phyloP scores from a whole-genome alignment of 35 echinoderm and acorn worm species.

The Lytechinus pictus region DNA sequence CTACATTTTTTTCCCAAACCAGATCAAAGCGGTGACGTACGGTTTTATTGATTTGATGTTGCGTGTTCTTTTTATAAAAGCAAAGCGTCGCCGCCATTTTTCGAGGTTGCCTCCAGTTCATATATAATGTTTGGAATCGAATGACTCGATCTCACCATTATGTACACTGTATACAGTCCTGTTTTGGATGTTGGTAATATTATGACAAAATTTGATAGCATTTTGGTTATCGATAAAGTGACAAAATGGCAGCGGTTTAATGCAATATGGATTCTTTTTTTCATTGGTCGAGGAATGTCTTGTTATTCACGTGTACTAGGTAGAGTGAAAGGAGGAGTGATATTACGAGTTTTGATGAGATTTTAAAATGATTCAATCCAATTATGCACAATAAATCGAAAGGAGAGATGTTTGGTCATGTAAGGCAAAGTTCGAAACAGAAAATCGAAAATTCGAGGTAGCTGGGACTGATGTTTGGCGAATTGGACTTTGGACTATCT shows the following conservation, averaged over 20 bases:
- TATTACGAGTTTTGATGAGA: not conserved
- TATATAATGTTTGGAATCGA: not conserved
- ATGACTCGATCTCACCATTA: not conserved
- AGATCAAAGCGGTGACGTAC: slow-evolving; percentile 16
- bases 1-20: not conserved
- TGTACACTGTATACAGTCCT: not conserved
- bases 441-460: not conserved
- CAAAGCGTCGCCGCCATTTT: not conserved
- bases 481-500: not conserved
- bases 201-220: not conserved
- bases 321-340: not conserved
- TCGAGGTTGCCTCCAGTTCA: slow-evolving; percentile 7
- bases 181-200: not conserved
- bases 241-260: not conserved
- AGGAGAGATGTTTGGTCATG: not conserved
- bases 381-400: not conserved
- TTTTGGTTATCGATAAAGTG: not conserved
- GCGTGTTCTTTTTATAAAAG: not conserved
- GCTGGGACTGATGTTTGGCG: not conserved
- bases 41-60: not conserved
- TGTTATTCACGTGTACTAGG: not conserved
- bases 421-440: not conserved
- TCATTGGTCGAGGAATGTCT: no score
- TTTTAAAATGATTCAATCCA: not conserved
- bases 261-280: not conserved